phyloP scores from a whole-genome alignment of 2,113 vertebrate species.

The Phaetusa simplex region DNA sequence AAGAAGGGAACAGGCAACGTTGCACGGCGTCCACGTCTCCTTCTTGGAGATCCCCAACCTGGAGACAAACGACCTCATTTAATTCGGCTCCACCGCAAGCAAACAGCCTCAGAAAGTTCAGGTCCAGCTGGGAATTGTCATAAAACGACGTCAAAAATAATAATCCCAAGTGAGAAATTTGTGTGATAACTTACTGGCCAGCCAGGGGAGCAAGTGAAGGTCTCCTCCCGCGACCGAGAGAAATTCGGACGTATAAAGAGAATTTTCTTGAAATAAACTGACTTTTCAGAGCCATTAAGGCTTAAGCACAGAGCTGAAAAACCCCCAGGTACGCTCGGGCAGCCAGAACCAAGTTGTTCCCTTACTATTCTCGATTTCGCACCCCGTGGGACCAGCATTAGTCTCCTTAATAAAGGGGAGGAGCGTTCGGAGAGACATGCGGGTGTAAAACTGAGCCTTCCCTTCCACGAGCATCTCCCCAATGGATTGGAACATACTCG shows the following conservation, averaged over 20 bases:
- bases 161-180: background rate
- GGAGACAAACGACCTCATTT: background rate
- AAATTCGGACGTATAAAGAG: fast-evolving
- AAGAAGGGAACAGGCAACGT: fast-evolving
- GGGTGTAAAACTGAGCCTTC: background rate
- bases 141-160: background rate
- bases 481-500: background rate
- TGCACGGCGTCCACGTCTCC: fast-evolving
- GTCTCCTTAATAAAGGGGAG: background rate
- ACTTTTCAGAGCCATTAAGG: background rate
- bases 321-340: fast-evolving
- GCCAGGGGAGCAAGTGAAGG: background rate
- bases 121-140: background rate
- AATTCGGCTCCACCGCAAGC: background rate
- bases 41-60: background rate
- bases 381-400: background rate
- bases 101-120: background rate
- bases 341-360: background rate
- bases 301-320: background rate
- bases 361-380: background rate
- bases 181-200: no score
- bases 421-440: background rate
- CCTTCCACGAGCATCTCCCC: background rate
- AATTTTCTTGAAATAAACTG: background rate
- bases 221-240: fast-evolving